Conservation (phyloP, 2,797 vertebrate species). For the Aselliscus stoliczkanus region DNA sequence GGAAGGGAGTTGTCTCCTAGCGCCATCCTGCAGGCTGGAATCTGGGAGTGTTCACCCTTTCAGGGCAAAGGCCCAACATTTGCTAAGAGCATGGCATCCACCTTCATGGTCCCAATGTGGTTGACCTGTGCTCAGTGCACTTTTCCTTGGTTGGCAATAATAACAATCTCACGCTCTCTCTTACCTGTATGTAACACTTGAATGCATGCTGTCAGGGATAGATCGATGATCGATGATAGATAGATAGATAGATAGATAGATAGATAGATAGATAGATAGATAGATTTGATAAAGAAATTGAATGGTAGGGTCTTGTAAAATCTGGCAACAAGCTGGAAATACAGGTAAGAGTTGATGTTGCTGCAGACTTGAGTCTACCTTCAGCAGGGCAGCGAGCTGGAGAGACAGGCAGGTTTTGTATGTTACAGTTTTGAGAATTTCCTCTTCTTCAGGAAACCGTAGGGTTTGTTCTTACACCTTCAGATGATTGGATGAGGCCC, state of each 20-base stretch:
- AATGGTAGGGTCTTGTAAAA: background rate
- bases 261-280: background rate
- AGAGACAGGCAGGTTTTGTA: background rate
- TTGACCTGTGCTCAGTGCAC: background rate
- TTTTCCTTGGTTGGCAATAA: background rate
- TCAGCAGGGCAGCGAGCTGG: background rate
- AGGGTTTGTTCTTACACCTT: background rate
- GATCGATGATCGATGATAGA: background rate
- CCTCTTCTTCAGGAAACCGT: background rate
- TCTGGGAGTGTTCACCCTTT: background rate
- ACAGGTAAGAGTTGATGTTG: background rate
- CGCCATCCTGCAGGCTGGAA: background rate
- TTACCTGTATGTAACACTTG: background rate
- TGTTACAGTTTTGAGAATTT: background rate
- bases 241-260: background rate
- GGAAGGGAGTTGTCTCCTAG: accelerated
- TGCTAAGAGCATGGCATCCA: background rate
- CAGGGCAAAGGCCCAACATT: background rate
- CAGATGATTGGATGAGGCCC: background rate
- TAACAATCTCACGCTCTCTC: background rate
- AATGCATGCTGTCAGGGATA: background rate
- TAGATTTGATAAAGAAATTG: background rate
- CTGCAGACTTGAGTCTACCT: background rate
- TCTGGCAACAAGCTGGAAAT: background rate
- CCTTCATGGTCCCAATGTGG: background rate